Evolutionary conservation across 2,113 vertebrate species (phyloP).

Genomic region (Nicator chloris): DNA sequence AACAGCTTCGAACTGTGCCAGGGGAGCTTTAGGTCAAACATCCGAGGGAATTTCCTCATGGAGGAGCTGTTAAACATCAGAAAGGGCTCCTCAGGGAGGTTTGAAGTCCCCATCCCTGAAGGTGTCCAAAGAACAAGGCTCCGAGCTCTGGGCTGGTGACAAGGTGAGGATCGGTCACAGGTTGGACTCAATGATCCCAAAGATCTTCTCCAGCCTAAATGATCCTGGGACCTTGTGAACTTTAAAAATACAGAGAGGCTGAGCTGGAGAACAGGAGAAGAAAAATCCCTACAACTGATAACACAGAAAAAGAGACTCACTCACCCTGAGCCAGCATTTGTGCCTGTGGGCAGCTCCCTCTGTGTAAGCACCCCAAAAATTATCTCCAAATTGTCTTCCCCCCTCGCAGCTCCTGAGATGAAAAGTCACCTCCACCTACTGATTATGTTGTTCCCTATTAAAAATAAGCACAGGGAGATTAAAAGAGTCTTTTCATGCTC

Average conservation of each 20-base stretch:
- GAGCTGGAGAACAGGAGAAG: not conserved
- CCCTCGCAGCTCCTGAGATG: not conserved
- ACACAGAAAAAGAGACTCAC: not conserved
- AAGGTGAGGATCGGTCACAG: accelerated
- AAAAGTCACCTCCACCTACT: not conserved
- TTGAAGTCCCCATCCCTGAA: not conserved
- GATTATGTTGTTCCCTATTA: not conserved
- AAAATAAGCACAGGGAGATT: not conserved
- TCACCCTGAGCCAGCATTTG: not conserved
- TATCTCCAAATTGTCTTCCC: not conserved
- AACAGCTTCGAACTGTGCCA: not conserved
- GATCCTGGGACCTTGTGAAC: not conserved
- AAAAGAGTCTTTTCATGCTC: not conserved
- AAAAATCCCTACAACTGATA: not conserved
- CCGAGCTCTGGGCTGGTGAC: not conserved
- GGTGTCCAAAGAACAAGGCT: not conserved
- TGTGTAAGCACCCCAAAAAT: not conserved
- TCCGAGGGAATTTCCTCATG: not conserved
- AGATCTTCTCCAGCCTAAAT: not conserved
- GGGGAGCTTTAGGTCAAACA: not conserved
- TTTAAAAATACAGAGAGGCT: not conserved
- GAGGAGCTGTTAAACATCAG: not conserved
- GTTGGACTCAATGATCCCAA: not conserved
- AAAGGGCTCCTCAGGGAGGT: not conserved
- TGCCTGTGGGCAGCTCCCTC: not conserved